Evolutionary conservation across 2,797 vertebrate genomes (phyloP).

Genomic region (Stomatorhinus walkeri): DNA sequence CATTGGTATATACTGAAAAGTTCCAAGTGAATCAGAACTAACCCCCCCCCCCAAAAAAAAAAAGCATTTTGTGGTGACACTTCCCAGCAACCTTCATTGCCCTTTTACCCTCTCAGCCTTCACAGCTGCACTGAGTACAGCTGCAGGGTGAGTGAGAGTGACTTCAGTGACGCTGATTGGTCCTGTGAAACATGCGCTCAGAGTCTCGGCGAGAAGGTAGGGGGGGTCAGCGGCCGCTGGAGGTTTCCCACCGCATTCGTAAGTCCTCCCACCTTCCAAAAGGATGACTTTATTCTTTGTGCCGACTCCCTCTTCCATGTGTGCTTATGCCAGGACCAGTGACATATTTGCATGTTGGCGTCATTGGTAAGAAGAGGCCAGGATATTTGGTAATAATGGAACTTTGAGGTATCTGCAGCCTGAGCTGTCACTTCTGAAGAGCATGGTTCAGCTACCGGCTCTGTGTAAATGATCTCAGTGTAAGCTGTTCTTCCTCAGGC

Average conservation of each 20-base stretch:
- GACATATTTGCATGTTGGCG: not conserved
- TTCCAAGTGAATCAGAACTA: not conserved
- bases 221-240: not conserved
- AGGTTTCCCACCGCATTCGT: not conserved
- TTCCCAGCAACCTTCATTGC: not conserved
- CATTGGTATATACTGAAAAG: not conserved
- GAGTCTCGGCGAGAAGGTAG: not conserved
- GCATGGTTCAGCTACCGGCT: not conserved
- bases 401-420: not conserved
- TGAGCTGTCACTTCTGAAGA: not conserved
- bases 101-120: not conserved
- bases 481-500: not conserved
- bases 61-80: not conserved
- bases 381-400: not conserved
- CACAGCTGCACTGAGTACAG: not conserved
- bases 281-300: not conserved
- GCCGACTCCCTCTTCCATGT: too few species aligned
- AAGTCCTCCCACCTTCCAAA: not conserved
- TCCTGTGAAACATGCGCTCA: not conserved
- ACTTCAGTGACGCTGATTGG: not conserved
- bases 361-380: not conserved
- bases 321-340: not conserved
- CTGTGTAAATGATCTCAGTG: not conserved
- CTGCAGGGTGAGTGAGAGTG: not conserved
- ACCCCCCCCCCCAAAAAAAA: not conserved